Base-by-base conservation (phyloP, 2,797 vertebrate species). In the Huso huso region DNA sequence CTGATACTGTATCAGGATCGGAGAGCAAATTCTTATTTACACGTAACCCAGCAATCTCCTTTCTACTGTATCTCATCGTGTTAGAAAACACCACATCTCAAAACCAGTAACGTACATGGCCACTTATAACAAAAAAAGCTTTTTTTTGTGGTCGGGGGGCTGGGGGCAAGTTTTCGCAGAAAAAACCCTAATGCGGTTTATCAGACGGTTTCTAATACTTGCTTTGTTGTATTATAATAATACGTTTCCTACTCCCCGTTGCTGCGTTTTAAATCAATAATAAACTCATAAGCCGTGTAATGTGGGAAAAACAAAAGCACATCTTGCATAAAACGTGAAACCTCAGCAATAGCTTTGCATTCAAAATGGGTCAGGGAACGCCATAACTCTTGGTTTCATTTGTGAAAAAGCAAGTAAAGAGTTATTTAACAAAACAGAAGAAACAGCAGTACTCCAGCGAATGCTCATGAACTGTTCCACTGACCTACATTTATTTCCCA, bases 401-500 rank as follows among this genome's bases (percentile, higher is more conserved):
- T 37, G n/a, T 55, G 53, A 55, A 55, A 55, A 55, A n/a, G 53
- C 10, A 55, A n/a, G 52, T n/a, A n/a, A n/a, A 55, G 9, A 55
- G 53, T 55, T 55, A 55, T 10, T n/a, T n/a, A n/a, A 55, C 53
- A n/a, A 55, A n/a, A 10, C 10, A 55, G 53, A n/a, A n/a, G 7
- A 55, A 55, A 10, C 10, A 6, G 53, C 53, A 55, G 53, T 55
- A n/a, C 75, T 84, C 74, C 75, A 79, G 82, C 84, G 82, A 76
- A 79, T 82, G 82, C 79, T 82, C 83, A 84, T 84, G 83, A 84
- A 90, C 87, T 86, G 87, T 86, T 89, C 87, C 87, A 90, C 88
- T 90, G 87, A 90, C 87, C 88, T 89, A 89, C 87, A 88, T 90
- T 87, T 87, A 87, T 84, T 87, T 82, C 85, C 87, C n/a, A 88